phyloP scores from a whole-genome alignment of 2,888 invertebrate species.

The Papilio elwesi region DNA sequence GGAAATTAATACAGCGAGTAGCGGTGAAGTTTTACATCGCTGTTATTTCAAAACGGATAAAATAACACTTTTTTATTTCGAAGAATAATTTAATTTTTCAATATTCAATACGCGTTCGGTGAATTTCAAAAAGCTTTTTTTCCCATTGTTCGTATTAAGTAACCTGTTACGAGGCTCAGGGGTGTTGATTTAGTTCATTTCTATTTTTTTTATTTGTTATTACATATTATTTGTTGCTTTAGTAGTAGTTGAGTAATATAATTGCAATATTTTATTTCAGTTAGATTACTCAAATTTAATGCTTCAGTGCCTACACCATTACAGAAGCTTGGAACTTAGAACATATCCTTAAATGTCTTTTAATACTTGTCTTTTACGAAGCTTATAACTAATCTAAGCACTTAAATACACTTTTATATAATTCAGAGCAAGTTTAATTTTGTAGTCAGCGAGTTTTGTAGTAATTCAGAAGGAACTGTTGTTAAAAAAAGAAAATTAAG shows the following conservation, averaged over 20 bases:
- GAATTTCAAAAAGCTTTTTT: neutral
- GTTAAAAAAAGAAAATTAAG: slow-evolving; percentile 14
- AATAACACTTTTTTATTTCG: slow-evolving; percentile 10
- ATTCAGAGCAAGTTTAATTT: slow-evolving; percentile 2
- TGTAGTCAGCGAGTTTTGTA: neutral
- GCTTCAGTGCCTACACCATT: no score
- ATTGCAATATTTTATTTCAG: no score
- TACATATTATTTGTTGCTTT: no score
- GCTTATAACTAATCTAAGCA: neutral
- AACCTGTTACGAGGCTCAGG: neutral
- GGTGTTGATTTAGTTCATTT: no score
- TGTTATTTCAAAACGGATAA: slow-evolving; percentile 16
- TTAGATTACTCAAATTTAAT: no score
- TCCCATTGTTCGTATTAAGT: neutral
- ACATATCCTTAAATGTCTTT: no score
- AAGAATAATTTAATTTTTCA: neutral
- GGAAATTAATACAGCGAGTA: slow-evolving; percentile 17
- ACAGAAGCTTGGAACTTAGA: no score
- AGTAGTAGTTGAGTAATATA: no score
- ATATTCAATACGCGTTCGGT: neutral
- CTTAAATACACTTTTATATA: slow-evolving; percentile 2
- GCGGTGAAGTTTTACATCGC: slow-evolving; percentile 8
- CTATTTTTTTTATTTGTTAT: no score
- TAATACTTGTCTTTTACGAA: neutral
- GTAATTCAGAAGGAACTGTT: neutral